Percentiles rank a stretch among this genome's conserved stretches.
Evolutionary conservation across 2,888 invertebrate genomes (phyloP).

Genomic region (Tortricodes alternella): DNA sequence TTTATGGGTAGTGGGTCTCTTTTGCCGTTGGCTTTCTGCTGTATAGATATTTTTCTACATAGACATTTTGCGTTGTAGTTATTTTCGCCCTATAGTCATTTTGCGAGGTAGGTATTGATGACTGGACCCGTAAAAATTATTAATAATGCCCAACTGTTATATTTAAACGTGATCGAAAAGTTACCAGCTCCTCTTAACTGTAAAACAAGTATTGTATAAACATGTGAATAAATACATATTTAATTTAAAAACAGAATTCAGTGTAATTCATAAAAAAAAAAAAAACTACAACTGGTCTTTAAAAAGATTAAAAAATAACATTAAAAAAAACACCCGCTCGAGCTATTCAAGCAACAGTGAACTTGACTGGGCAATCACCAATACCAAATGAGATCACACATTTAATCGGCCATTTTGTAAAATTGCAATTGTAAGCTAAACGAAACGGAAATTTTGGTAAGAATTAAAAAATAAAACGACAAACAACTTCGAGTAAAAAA

Average conservation of each 20-base stretch:
- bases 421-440: not conserved
- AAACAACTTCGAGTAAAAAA: constrained; percentile 11
- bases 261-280: constrained; percentile 4
- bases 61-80: too few species aligned
- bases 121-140: too few species aligned
- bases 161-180: too few species aligned
- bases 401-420: not conserved
- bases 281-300: constrained; percentile 15
- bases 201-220: not conserved
- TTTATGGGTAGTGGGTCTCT: too few species aligned
- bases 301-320: constrained; percentile 22
- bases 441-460: not conserved
- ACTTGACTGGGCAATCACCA: not conserved
- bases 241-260: not conserved
- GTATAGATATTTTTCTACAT: too few species aligned
- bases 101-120: too few species aligned
- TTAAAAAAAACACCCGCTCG: constrained; percentile 15
- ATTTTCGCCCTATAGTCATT: too few species aligned
- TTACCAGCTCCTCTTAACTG: too few species aligned
- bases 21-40: too few species aligned
- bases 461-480: constrained; percentile 1
- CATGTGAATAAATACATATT: not conserved
- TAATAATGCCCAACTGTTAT: too few species aligned
- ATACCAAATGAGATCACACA: not conserved
- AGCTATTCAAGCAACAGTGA: not conserved